These are phyloP conservation scores for Cylloceria caligata DNA, from an alignment of 2,888 invertebrate species.

Conservation along the genomic window DNA sequence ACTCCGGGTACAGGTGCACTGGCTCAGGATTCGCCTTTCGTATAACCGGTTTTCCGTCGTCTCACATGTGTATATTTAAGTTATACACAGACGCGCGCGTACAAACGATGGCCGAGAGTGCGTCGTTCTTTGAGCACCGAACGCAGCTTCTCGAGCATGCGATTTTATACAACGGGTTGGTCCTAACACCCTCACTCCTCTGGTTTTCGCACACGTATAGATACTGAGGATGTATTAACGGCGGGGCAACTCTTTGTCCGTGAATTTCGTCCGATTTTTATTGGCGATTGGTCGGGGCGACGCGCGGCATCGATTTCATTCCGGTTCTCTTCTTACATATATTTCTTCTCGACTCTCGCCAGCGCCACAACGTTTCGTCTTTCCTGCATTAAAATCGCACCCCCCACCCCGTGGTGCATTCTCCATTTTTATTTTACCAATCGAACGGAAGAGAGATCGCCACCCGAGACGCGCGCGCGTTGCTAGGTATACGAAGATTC, in stretches of 20 bases:
- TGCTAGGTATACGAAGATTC: not conserved
- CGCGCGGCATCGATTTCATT: slow-evolving; percentile 54
- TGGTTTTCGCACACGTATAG: not conserved
- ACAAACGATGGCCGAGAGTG: slow-evolving; percentile 47
- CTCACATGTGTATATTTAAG: slow-evolving; percentile 33
- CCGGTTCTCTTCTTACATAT: slow-evolving; percentile 30
- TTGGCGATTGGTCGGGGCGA: slow-evolving; percentile 40
- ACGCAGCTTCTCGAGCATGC: slow-evolving; percentile 37
- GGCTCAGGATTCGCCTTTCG: slow-evolving; percentile 47
- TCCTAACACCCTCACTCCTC: not conserved
- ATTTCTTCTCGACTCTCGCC: not conserved
- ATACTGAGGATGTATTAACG: not conserved
- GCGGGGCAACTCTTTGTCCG: slow-evolving; percentile 27
- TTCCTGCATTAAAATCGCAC: slow-evolving; percentile 10
- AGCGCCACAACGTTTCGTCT: slow-evolving; percentile 11
- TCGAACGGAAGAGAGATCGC: slow-evolving; percentile 37
- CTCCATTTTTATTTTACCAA: slow-evolving; percentile 44
- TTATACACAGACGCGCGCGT: slow-evolving; percentile 22
- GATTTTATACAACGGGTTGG: not conserved
- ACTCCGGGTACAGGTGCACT: slow-evolving; percentile 60
- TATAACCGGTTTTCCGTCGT: slow-evolving; percentile 52
- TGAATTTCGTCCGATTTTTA: slow-evolving; percentile 60
- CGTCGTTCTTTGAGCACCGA: slow-evolving; percentile 46
- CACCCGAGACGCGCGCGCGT: slow-evolving; percentile 4
- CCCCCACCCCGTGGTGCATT: slow-evolving; percentile 9